phyloP scores from a whole-genome alignment of 2,113 vertebrate genomes.

The Lanius collurio region DNA sequence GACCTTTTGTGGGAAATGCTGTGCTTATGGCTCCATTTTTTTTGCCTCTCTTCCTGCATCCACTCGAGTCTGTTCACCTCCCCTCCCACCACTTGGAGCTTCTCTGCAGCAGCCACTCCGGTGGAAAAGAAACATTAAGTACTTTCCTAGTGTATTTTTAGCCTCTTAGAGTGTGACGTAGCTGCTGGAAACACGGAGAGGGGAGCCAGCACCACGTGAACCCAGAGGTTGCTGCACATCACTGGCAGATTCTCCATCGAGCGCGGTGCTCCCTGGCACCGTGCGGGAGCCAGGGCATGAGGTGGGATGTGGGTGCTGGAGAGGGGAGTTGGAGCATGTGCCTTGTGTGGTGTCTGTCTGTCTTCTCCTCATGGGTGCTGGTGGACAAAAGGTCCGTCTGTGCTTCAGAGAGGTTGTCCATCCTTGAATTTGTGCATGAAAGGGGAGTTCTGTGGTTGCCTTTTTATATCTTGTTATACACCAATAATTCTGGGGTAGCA shows the following conservation, averaged over 20 bases:
- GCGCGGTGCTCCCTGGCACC: background rate
- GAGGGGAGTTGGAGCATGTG: background rate
- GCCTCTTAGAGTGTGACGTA: constrained; percentile 5
- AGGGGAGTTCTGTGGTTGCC: background rate
- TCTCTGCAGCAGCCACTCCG: background rate
- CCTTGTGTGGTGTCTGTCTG: background rate
- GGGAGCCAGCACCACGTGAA: constrained; percentile 16
- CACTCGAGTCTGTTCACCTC: background rate
- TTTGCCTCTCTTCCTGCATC: background rate
- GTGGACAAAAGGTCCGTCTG: background rate
- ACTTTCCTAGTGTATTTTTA: constrained; percentile 54
- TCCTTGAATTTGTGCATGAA: background rate
- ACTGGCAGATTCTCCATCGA: background rate
- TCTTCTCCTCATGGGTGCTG: background rate
- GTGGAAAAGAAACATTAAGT: constrained; percentile 24
- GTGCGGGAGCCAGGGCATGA: rapidly evolving
- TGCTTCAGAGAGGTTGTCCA: background rate
- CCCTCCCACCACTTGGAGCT: background rate
- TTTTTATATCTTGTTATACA: background rate
- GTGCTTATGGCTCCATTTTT: background rate
- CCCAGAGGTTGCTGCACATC: background rate
- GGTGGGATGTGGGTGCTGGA: background rate
- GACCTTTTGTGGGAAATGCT: rapidly evolving
- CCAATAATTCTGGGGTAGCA: rapidly evolving
- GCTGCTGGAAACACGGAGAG: constrained; percentile 40